Evolutionary conservation across 2,113 vertebrate genomes (phyloP).

Genomic region (Scalopus aquaticus): DNA sequence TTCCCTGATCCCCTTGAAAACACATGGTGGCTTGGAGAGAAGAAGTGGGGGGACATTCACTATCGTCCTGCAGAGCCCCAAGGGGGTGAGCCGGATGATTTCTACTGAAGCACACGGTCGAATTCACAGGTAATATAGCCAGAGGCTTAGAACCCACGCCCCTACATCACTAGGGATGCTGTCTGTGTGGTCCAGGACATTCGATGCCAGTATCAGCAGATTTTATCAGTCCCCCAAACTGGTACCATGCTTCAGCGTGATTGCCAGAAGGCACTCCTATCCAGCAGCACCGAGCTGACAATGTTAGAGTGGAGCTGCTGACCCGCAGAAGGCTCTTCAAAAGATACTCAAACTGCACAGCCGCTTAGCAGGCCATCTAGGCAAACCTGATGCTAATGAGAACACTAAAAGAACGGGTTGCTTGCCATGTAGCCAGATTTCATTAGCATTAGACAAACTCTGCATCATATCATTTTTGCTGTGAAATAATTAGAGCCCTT

Average conservation of each 20-base stretch:
- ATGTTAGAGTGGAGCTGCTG: background rate
- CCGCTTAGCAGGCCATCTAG: conserved; percentile 21
- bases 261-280: background rate
- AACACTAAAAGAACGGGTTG: conserved; percentile 32
- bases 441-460: conserved; percentile 57
- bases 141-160: background rate
- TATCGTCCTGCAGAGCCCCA: background rate
- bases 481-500: conserved; percentile 56
- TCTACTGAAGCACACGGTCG: background rate
- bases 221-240: conserved; percentile 9
- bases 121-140: background rate
- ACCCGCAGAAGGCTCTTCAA: conserved; percentile 24
- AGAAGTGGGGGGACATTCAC: background rate
- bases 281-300: background rate
- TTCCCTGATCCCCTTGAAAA: background rate
- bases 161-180: background rate
- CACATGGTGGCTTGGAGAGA: background rate
- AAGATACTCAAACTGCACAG: conserved; percentile 28
- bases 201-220: background rate
- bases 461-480: conserved; percentile 35
- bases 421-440: conserved; percentile 33
- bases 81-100: background rate
- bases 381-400: conserved; percentile 49
- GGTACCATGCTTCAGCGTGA: background rate
- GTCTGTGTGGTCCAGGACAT: background rate